Conservation (phyloP, 2,888 invertebrate species). For the Smittia aterrima region DNA sequence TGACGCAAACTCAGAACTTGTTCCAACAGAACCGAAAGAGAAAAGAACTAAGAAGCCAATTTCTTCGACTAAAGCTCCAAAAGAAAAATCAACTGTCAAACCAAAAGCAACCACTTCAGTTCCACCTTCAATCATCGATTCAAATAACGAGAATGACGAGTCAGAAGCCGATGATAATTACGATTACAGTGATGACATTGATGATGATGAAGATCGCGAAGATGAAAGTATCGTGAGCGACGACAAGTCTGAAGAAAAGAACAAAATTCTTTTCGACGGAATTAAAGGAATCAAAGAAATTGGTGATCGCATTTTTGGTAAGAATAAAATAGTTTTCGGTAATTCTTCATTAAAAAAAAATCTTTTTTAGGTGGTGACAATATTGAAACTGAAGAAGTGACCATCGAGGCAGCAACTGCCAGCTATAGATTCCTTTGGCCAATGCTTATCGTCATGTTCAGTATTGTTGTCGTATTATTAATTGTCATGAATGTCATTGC, state of each 20-base stretch:
- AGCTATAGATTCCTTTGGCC: conserved; percentile 60
- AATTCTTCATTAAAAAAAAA: no score
- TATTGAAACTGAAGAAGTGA: conserved; percentile 42
- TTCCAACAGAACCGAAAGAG: conserved; percentile 42
- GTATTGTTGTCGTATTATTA: conserved; percentile 58
- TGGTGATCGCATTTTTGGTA: conserved; percentile 35
- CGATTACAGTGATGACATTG: conserved; percentile 3
- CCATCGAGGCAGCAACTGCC: conserved; percentile 46
- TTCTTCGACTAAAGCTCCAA: conserved; percentile 43
- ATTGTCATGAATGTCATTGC: conserved; percentile 58
- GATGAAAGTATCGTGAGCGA: conserved; percentile 22
- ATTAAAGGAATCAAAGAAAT: conserved; percentile 23
- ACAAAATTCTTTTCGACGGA: conserved; percentile 4
- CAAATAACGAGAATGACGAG: conserved; percentile 45
- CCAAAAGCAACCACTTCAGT: conserved; percentile 44
- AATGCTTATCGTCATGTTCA: conserved; percentile 59
- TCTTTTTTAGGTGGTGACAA: conserved; percentile 19
- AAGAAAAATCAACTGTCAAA: conserved; percentile 54
- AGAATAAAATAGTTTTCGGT: background rate
- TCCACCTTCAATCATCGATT: conserved; percentile 43
- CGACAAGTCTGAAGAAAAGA: background rate
- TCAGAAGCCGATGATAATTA: conserved; percentile 44
- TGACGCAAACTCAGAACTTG: conserved; percentile 34
- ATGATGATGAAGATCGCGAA: conserved; percentile 33
- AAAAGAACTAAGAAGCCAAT: conserved; percentile 32